A percentile compares a stretch with the other conserved stretches of the same genome.
Evolutionary conservation across 2,113 vertebrate genomes (phyloP).

Genomic region (Rhabdomys dilectus): DNA sequence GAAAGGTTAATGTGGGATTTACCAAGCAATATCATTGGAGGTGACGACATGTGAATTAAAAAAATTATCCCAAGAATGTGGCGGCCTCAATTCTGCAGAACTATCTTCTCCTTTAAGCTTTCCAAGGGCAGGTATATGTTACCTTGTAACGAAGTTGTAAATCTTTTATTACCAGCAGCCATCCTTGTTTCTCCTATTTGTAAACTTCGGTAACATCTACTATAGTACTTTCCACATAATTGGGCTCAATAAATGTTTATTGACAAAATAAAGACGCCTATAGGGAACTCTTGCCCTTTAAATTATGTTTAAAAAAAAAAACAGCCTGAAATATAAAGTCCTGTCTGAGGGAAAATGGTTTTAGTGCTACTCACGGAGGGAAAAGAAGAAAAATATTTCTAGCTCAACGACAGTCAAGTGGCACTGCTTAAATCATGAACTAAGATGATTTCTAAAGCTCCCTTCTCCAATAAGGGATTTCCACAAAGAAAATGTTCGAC

Average conservation of each 20-base stretch:
- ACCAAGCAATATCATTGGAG: neutral
- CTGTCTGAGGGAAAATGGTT: neutral
- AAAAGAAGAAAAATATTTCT: constrained; percentile 59
- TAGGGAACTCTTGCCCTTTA: constrained; percentile 71
- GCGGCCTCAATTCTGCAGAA: neutral
- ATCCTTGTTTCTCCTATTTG: neutral
- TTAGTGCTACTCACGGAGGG: constrained; percentile 51
- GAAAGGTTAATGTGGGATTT: neutral
- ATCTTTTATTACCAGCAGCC: neutral
- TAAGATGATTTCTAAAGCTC: neutral
- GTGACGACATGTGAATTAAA: neutral
- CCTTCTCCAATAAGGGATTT: constrained; percentile 62
- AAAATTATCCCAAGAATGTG: neutral
- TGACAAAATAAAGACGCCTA: constrained; percentile 65
- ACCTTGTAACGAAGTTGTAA: neutral
- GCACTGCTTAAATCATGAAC: neutral
- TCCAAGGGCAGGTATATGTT: neutral
- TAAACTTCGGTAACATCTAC: constrained; percentile 31
- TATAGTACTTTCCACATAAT: constrained; percentile 54
- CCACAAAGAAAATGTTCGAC: constrained; percentile 42
- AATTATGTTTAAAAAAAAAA: constrained; percentile 45
- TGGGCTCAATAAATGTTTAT: constrained; percentile 63
- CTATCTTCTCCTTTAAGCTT: neutral
- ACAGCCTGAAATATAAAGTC: constrained; percentile 27
- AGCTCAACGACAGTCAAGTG: constrained; percentile 40